Conservation (phyloP, 2,113 vertebrate species). For the Octodon degus region DNA sequence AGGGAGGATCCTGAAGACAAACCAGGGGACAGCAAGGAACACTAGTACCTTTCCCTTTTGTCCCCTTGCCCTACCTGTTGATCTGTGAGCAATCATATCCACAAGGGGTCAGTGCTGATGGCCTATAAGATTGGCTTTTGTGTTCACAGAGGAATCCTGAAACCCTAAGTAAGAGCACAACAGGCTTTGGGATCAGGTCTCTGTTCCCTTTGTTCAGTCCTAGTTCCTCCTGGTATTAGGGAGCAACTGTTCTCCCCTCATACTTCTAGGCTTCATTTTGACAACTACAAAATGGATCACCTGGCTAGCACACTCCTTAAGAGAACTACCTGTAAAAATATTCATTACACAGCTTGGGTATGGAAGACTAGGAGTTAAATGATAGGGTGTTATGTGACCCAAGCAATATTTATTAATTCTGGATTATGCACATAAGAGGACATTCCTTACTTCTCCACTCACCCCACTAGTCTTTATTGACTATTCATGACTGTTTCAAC, state of each 20-base stretch:
- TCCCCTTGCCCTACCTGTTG: neutral
- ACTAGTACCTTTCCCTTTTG: neutral
- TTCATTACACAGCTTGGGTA: neutral
- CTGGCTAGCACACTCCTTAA: neutral
- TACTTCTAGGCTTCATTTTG: neutral
- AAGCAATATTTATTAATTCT: slow-evolving; percentile 43
- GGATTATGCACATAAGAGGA: neutral
- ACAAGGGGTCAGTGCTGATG: neutral
- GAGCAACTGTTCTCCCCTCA: no score
- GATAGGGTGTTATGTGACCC: neutral
- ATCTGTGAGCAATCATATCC: neutral
- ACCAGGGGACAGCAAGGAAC: neutral
- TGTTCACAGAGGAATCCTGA: neutral
- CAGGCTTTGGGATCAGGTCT: neutral
- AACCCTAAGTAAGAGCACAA: neutral
- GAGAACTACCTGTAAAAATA: slow-evolving; percentile 18
- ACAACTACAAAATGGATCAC: neutral
- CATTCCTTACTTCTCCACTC: neutral
- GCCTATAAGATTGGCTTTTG: neutral
- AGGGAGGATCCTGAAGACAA: neutral
- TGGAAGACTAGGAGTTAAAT: neutral
- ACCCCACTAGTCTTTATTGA: neutral
- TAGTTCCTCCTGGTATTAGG: neutral
- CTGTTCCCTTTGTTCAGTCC: neutral
- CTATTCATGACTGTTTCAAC: neutral